phyloP scores from a whole-genome alignment of 2,113 vertebrate genomes.

The Anguilla japonica region DNA sequence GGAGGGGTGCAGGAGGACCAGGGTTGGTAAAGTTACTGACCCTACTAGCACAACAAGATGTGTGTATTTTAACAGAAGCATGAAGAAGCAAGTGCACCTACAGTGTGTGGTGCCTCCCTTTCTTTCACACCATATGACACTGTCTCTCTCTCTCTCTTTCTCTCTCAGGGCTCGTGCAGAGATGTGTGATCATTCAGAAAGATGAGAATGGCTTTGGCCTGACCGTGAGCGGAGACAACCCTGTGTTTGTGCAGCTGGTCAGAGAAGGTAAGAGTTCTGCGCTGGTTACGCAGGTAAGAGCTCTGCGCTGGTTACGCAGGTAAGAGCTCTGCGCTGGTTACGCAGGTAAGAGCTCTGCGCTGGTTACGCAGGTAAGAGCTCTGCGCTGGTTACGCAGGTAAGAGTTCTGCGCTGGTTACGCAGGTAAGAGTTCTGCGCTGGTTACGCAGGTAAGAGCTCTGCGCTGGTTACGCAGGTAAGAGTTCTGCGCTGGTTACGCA shows the following conservation, averaged over 20 bases:
- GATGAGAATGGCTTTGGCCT: slow-evolving; percentile 97
- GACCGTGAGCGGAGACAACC: slow-evolving; percentile 98
- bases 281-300: no score
- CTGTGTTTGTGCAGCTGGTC: slow-evolving; percentile 97
- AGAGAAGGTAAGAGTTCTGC: slow-evolving; percentile 82
- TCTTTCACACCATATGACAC: not conserved
- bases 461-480: no score
- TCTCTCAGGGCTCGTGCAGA: slow-evolving; percentile 88
- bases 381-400: no score
- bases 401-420: not conserved
- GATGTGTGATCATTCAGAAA: slow-evolving; percentile 97
- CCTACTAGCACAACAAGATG: not conserved
- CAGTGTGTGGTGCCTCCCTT: not conserved
- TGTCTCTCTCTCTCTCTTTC: not conserved
- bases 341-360: slow-evolving; percentile 67
- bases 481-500: no score
- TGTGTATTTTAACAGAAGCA: not conserved
- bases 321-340: no score
- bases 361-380: no score
- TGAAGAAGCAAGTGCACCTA: not conserved
- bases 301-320: no score
- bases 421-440: not conserved
- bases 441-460: not conserved
- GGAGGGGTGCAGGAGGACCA: no score
- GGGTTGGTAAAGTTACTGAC: no score